Percentiles rank a stretch among this genome's conserved stretches.
phyloP scores from a whole-genome alignment of 1,140 invertebrate genomes.

The Drosophila equinoxialis region DNA sequence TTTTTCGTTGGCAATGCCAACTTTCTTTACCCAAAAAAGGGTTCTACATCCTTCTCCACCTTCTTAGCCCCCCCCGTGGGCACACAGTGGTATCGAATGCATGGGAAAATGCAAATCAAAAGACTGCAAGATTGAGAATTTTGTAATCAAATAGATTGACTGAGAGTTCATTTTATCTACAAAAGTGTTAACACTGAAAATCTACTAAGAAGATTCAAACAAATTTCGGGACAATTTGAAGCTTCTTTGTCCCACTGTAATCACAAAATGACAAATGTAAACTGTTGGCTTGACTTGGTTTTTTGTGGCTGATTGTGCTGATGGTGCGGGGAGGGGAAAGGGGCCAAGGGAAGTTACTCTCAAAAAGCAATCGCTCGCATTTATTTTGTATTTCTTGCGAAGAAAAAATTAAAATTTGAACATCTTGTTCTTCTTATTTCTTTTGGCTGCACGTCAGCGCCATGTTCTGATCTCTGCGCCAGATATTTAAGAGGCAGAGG shows the following conservation, averaged over 20 bases:
- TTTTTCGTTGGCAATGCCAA: conserved; percentile 33
- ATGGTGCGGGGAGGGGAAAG: neutral
- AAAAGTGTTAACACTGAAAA: no score
- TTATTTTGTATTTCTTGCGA: conserved; percentile 57
- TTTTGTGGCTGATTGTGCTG: no score
- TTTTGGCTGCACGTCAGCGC: conserved; percentile 57
- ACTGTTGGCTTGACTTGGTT: conserved; percentile 28
- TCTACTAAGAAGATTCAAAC: no score
- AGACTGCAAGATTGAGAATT: neutral
- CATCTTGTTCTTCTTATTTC: conserved; percentile 40
- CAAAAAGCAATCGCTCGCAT: conserved; percentile 63
- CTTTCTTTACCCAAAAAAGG: conserved; percentile 35
- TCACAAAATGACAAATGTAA: conserved; percentile 72
- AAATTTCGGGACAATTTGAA: no score
- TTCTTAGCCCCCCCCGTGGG: neutral
- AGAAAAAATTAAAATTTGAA: conserved; percentile 57
- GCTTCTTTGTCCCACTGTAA: conserved; percentile 42
- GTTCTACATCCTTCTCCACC: neutral
- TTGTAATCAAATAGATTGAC: no score
- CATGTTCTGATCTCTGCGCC: conserved; percentile 63
- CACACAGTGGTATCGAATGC: neutral
- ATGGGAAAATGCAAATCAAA: no score
- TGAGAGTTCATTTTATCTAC: no score
- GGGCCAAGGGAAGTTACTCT: neutral
- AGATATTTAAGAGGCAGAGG: conserved; percentile 52